A percentile compares a stretch with the other conserved stretches of the same genome.
Conservation (phyloP, 2,113 vertebrate species). For the Ariopsis seemanni region DNA sequence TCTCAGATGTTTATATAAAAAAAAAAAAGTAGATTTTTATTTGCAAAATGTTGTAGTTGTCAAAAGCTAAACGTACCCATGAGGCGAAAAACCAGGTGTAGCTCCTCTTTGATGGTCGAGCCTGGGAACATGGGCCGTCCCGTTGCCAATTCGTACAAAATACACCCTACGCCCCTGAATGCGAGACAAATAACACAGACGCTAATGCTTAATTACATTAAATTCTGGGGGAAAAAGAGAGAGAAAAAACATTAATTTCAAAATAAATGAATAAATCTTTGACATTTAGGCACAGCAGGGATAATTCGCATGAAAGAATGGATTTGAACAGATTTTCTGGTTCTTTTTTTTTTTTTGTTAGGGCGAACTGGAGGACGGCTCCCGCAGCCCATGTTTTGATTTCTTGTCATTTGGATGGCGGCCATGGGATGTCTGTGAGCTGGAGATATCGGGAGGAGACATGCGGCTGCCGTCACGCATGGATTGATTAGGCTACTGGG, state of each 20-base stretch:
- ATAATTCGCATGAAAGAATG: conserved; percentile 39
- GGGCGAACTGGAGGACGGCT: conserved; percentile 31
- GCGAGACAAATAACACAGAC: conserved; percentile 29
- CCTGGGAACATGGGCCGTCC: conserved; percentile 94
- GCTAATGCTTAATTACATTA: conserved; percentile 33
- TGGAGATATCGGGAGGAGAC: conserved; percentile 52
- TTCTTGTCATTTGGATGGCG: conserved; percentile 44
- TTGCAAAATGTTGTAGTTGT: neutral
- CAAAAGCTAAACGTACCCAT: conserved; percentile 60
- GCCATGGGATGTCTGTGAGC: conserved; percentile 48
- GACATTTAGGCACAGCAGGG: conserved; percentile 37
- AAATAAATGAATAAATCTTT: conserved; percentile 37
- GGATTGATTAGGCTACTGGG: conserved; percentile 54
- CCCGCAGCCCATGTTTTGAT: conserved; percentile 39
- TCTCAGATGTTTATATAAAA: neutral
- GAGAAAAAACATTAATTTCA: conserved; percentile 13
- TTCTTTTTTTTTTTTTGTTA: conserved; percentile 19
- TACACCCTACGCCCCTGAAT: conserved; percentile 91
- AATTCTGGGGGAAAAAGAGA: neutral
- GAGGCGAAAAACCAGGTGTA: conserved; percentile 89
- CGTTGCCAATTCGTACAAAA: conserved; percentile 92
- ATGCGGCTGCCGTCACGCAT: conserved; percentile 51
- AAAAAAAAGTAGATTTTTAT: neutral
- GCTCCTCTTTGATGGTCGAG: conserved; percentile 92
- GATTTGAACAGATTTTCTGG: conserved; percentile 45